Percentiles rank a stretch among this genome's conserved stretches.
These are phyloP conservation scores for Chrysopilus asiliformis DNA, from an alignment of 2,888 invertebrate genomes.

Conservation along the genomic window DNA sequence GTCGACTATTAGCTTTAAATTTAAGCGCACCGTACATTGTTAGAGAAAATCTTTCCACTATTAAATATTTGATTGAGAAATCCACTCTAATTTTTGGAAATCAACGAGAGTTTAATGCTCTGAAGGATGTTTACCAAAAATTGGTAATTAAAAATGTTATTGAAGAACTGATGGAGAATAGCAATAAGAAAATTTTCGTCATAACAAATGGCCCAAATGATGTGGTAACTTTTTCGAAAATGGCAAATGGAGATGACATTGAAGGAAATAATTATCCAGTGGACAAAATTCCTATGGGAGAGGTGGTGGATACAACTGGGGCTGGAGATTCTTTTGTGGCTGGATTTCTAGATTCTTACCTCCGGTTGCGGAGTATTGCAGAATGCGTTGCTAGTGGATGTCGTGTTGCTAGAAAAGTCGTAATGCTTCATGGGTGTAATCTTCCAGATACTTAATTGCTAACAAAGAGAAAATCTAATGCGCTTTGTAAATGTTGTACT, in stretches of 20 bases:
- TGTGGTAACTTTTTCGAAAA: constrained; percentile 26
- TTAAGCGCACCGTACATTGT: constrained; percentile 43
- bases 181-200: constrained; percentile 39
- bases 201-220: constrained; percentile 48
- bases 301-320: constrained; percentile 43
- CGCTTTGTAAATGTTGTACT: too few species aligned
- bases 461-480: too few species aligned
- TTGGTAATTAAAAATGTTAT: too few species aligned
- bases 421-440: constrained; percentile 39
- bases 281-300: constrained; percentile 28
- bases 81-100: constrained; percentile 45
- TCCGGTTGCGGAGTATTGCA: constrained; percentile 30
- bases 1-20: constrained; percentile 39
- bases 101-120: constrained; percentile 38
- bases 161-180: constrained; percentile 19
- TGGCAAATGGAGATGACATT: constrained; percentile 19
- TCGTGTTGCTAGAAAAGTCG: constrained; percentile 36
- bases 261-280: constrained; percentile 22
- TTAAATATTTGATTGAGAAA: constrained; percentile 35
- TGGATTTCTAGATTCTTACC: constrained; percentile 41
- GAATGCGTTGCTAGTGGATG: constrained; percentile 37
- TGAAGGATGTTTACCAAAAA: constrained; percentile 30
- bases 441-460: constrained; percentile 24
- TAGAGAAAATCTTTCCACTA: constrained; percentile 28
- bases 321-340: constrained; percentile 48